Conservation (phyloP, 64 coral and sea anemone genomes). For the Dendronephthya gigantea region DNA sequence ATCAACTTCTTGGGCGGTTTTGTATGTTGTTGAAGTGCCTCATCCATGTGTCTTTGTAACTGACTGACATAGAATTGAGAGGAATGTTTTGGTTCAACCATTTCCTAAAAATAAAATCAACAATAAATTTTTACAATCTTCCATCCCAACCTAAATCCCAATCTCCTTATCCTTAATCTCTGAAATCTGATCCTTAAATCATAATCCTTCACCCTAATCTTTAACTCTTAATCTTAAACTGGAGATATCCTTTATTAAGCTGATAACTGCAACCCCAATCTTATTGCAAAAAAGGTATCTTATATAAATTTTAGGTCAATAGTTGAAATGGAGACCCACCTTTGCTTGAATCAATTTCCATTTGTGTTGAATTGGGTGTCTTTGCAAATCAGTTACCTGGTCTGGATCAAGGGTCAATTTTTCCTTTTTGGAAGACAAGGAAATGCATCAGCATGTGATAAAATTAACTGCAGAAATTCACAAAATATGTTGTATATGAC, state of each 20-base stretch:
- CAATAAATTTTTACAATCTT: background rate
- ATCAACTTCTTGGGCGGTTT: slow-evolving; percentile 44
- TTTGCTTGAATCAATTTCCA: slow-evolving; percentile 99
- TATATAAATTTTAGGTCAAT: background rate
- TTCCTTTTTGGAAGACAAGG: background rate
- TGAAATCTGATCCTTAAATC: background rate
- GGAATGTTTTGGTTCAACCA: slow-evolving; percentile 91
- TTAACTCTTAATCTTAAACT: no score
- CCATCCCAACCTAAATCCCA: no score
- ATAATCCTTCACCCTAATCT: background rate
- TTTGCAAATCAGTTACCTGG: slow-evolving; percentile 5
- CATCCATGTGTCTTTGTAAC: slow-evolving; percentile 59
- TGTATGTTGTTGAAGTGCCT: slow-evolving; percentile 31
- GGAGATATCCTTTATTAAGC: no score
- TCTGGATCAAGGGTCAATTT: background rate
- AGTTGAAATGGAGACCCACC: background rate
- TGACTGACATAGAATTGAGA: slow-evolving; percentile 94
- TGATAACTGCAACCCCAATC: background rate
- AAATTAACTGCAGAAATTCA: no score
- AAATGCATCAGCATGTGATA: background rate
- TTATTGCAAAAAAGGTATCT: no score
- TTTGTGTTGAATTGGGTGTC: slow-evolving; percentile 47
- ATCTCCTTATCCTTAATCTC: background rate
- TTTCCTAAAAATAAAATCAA: slow-evolving; percentile 44
- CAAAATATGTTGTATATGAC: no score